A percentile compares a stretch with the other conserved stretches of the same genome.
These are phyloP conservation scores for Xenentodon cancila DNA, from an alignment of 2,797 vertebrate species.

Conservation along the genomic window DNA sequence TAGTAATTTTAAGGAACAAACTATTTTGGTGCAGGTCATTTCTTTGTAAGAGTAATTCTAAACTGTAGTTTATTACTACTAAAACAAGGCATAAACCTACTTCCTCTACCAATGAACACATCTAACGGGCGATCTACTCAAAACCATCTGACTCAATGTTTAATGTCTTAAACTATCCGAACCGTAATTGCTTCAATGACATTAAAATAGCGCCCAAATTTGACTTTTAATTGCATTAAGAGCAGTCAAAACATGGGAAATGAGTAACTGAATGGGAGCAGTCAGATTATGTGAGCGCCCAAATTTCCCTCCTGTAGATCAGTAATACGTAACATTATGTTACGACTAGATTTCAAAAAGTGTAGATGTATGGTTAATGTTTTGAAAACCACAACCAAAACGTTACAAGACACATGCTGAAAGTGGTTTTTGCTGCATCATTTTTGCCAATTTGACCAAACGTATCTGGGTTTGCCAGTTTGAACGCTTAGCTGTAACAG, in stretches of 20 bases:
- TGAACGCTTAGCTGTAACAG: neutral
- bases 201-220: neutral
- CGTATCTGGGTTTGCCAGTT: neutral
- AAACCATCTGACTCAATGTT: neutral
- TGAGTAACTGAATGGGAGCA: neutral
- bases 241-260: neutral
- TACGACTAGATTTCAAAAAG: neutral
- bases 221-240: neutral
- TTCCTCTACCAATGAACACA: neutral
- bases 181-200: accelerated
- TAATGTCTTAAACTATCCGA: neutral
- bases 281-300: conserved; percentile 69
- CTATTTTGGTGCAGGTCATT: no score
- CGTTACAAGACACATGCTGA: accelerated
- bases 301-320: conserved; percentile 82
- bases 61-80: no score
- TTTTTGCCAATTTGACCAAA: neutral
- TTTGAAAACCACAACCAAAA: neutral
- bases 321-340: conserved; percentile 1
- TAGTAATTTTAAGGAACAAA: no score
- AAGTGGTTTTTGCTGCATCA: neutral
- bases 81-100: neutral
- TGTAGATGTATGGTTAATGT: neutral
- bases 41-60: no score
- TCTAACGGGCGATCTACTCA: conserved; percentile 10